Evolutionary conservation across 2,888 invertebrate genomes (phyloP).

Genomic region (Pteria penguin): DNA sequence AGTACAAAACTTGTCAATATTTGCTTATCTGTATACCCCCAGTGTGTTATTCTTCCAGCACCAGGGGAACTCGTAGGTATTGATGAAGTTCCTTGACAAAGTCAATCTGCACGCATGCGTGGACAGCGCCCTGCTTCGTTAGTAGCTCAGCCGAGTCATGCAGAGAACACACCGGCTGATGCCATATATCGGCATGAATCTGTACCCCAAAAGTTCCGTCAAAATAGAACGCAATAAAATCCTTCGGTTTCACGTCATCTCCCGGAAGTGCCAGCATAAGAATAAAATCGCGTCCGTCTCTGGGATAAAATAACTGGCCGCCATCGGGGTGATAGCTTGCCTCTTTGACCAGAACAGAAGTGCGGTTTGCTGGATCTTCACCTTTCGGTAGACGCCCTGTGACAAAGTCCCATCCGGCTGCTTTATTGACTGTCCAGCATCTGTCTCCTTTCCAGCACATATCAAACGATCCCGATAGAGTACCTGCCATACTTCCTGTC

Average conservation of each 20-base stretch:
- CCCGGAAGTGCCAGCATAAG: slow-evolving; percentile 52
- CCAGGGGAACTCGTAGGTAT: slow-evolving; percentile 48
- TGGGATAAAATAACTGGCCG: slow-evolving; percentile 52
- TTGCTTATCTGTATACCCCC: too few relatives aligned
- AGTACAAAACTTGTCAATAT: too few relatives aligned
- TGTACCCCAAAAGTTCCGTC: slow-evolving; percentile 60
- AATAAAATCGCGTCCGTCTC: slow-evolving; percentile 28
- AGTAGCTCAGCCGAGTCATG: slow-evolving; percentile 42
- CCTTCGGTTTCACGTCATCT: slow-evolving; percentile 52
- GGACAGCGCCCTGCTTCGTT: slow-evolving; percentile 50
- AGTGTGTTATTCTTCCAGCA: background rate
- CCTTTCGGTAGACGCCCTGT: slow-evolving; percentile 46
- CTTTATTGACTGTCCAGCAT: slow-evolving; percentile 53
- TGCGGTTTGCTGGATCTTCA: slow-evolving; percentile 33
- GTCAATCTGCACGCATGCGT: slow-evolving; percentile 51
- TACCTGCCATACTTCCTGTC: slow-evolving; percentile 52
- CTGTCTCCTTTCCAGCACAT: slow-evolving; percentile 56
- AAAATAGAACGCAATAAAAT: slow-evolving; percentile 58
- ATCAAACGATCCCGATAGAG: slow-evolving; percentile 50
- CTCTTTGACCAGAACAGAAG: slow-evolving; percentile 22
- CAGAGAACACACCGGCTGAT: slow-evolving; percentile 53
- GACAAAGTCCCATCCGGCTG: slow-evolving; percentile 50
- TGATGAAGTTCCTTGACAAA: slow-evolving; percentile 51
- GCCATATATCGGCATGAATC: slow-evolving; percentile 55
- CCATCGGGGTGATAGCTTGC: slow-evolving; percentile 54